Evolutionary conservation across 2,113 vertebrate species (phyloP).

Genomic region (Centropus unirufus): DNA sequence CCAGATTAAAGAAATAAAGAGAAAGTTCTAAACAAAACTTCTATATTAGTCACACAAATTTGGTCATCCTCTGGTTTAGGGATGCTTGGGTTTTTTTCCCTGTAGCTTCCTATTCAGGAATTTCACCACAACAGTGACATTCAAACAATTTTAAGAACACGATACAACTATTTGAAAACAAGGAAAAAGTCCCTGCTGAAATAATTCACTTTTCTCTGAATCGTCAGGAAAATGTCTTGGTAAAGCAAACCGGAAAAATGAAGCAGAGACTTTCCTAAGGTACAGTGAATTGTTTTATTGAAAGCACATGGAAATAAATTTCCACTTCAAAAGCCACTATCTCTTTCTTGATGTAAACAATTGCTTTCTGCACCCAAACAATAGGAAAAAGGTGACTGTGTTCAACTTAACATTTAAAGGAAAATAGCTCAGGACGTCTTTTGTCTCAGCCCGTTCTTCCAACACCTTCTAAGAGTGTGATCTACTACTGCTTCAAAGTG

Average conservation of each 20-base stretch:
- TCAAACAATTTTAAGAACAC: not conserved
- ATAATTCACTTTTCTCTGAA: slow-evolving; percentile 14
- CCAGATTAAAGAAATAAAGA: not conserved
- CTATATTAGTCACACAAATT: not conserved
- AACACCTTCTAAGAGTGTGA: not conserved
- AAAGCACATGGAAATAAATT: not conserved
- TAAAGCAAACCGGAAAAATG: not conserved
- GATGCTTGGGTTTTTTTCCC: not conserved
- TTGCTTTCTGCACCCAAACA: not conserved
- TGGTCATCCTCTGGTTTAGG: not conserved
- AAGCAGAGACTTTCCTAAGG: not conserved
- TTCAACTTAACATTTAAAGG: not conserved
- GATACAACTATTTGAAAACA: not conserved
- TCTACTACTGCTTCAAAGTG: not conserved
- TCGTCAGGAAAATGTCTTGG: not conserved
- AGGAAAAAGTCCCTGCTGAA: not conserved
- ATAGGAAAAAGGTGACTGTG: not conserved
- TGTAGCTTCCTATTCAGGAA: not conserved
- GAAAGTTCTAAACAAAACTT: not conserved
- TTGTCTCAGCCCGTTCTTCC: not conserved
- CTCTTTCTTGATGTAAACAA: not conserved
- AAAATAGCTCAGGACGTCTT: not conserved
- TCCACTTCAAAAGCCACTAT: not conserved
- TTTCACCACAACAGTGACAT: not conserved
- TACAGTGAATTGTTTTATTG: not conserved